Evolutionary conservation across 2,888 invertebrate genomes (phyloP), one percentile per base, ranked within the genome.

Genomic region (Drosophila infuscata): DNA sequence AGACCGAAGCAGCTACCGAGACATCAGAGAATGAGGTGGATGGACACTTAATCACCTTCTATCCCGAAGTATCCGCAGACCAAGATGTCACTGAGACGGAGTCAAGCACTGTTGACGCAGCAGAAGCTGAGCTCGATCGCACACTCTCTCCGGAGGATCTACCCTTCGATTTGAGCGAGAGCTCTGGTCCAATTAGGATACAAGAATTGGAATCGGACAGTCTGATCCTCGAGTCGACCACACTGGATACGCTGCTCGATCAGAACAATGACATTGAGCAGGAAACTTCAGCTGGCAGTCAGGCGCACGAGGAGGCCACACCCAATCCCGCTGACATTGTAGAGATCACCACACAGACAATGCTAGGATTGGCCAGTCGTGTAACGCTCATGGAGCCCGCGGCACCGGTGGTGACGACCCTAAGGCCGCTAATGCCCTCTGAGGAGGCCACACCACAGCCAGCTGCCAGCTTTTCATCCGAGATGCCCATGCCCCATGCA

Each of bases 301-400:
- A 70, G 4, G 3, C 48, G 2, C 46, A 73, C 25, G 80, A 87
- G 30, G 87, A 82, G 17, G 87, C 85, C 12, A 91, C 92, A 11
- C 91, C 91, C 12, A 90, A 90, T 54, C 91, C 92, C 3, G 88
- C 88, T 3, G 91, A 90, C 41, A 91, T 91, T 52, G 81, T 91
- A 0, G 92, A 92, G 71, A 87, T 92, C 46, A 93, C 94, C 36
- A 93, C 92, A 2, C 93, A 92, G 68, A 93, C 93, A 3, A 92
- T 93, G 92, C 67, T 92, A 52, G 91, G 91, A n/a, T 72, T 93
- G 74, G 93, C 93, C 8, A 93, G 91, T 65, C 92, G 94, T 57
- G 93, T 93, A 0, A 94, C 94, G 0, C 83, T 93, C 0, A 94
- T 94, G 94, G 94, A 94, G 84, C 94, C 94, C 4, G 90, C 92